Percentiles rank a stretch among this genome's conserved stretches.
Evolutionary conservation across 2,113 vertebrate genomes (phyloP).

Genomic region (Oryzias woworae): DNA sequence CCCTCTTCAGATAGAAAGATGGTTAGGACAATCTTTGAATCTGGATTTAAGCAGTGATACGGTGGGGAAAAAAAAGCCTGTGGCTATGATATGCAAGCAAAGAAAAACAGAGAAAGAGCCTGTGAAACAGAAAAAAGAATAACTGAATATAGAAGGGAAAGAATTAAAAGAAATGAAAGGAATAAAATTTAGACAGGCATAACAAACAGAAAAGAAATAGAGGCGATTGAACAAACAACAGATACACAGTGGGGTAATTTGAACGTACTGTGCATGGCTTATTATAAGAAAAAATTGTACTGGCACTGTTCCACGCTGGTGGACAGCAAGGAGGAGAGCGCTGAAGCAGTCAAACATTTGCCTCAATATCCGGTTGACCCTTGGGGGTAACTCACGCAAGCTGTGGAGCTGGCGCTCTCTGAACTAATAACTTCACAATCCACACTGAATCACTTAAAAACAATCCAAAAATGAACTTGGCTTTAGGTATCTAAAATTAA

Average conservation of each 20-base stretch:
- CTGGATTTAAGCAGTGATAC: slow-evolving; percentile 43
- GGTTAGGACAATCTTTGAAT: slow-evolving; percentile 68
- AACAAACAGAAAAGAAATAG: slow-evolving; percentile 18
- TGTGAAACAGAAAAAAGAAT: neutral
- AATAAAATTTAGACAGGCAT: slow-evolving; percentile 21
- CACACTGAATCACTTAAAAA: slow-evolving; percentile 65
- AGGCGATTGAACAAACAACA: slow-evolving; percentile 24
- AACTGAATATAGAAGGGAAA: neutral
- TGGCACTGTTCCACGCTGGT: slow-evolving; percentile 37
- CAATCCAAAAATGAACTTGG: slow-evolving; percentile 53
- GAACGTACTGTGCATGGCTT: slow-evolving; percentile 22
- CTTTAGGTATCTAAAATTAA: slow-evolving; percentile 60
- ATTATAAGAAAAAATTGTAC: slow-evolving; percentile 51
- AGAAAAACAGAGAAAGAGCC: neutral
- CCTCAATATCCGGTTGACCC: slow-evolving; percentile 65
- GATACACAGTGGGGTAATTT: slow-evolving; percentile 17
- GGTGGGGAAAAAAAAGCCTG: slow-evolving; percentile 40
- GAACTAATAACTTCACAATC: slow-evolving; percentile 66
- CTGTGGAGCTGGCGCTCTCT: slow-evolving; percentile 38
- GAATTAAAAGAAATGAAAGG: slow-evolving; percentile 15
- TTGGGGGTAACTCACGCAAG: slow-evolving; percentile 62
- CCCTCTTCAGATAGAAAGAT: slow-evolving; percentile 28
- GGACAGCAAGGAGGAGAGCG: slow-evolving; percentile 31
- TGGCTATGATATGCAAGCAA: slow-evolving; percentile 13
- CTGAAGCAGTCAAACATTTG: slow-evolving; percentile 47